Base-by-base conservation (phyloP, 2,797 vertebrate species). In the Mus minutoides region DNA sequence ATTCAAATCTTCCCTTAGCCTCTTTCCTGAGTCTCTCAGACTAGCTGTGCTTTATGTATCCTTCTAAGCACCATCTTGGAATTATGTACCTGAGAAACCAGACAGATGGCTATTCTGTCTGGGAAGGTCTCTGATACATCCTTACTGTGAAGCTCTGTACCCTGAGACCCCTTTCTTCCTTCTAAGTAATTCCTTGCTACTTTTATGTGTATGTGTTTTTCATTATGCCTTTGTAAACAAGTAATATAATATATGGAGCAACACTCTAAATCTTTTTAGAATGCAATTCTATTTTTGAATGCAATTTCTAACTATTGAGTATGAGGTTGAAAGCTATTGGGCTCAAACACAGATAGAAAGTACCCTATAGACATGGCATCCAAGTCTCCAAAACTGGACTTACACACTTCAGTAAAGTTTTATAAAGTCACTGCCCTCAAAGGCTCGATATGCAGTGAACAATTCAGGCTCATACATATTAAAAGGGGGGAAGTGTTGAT, bases 371-470 rank as follows among this genome's bases (percentile, higher is more conserved):
- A 75, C 31, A 56, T 37, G 8, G n/a, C 24, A 92, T 83, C 31
- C 1, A 2, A 82, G 6, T 5, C 13, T 26, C 77, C 94, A 24
- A n/a, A 83, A 43, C 2, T 40, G 34, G 67, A 58, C 12, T 94
- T n/a, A 26, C 26, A 85, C 69, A 80, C 24, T 73, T 56, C 90
- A 64, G 58, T 77, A 82, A 97, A 92, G 64, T 43, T 67, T 84
- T 43, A 26, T 85, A 58, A 87, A 24, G 17, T 43, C 37, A 89
- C 12, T 67, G 6, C 22, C 88, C 46, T 84, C 69, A 89, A 83
- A 56, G 24, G 7, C 0, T 69, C 26, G 62, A 73, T 19, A 2
- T 43, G 1, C 26, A 58, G 21, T 60, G 75, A 90, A 69, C 9
- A 26, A 87, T 29, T 85, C 11, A 11, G 67, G 34, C 24, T 85